Percentiles rank a stretch among this genome's conserved stretches.
Evolutionary conservation across 2,797 vertebrate species (phyloP).

Genomic region (Pteropus rufus): DNA sequence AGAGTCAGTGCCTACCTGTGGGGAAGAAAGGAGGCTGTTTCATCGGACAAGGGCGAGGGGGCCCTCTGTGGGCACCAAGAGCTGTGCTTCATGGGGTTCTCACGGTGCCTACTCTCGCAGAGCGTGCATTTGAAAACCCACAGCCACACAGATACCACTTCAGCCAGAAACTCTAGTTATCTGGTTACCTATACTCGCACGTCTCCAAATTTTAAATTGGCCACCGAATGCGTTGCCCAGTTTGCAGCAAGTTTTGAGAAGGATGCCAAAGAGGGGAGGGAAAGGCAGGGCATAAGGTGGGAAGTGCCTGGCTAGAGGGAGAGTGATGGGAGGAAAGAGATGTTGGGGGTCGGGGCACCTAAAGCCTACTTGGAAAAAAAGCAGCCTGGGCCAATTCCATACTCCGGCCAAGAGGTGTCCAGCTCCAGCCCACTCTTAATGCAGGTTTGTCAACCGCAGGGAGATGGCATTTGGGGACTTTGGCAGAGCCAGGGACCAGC

Average conservation of each 20-base stretch:
- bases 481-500: background rate
- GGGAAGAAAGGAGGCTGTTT: background rate
- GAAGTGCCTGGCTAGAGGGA: background rate
- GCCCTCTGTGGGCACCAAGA: background rate
- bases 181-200: background rate
- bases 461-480: background rate
- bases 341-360: rapidly evolving
- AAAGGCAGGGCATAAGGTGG: background rate
- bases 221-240: background rate
- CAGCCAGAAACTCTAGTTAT: background rate
- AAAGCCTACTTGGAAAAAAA: background rate
- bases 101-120: rapidly evolving
- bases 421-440: background rate
- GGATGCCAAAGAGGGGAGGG: background rate
- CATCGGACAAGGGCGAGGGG: background rate
- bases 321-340: background rate
- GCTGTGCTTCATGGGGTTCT: background rate
- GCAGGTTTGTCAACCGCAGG: background rate
- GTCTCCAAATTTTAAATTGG: background rate
- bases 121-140: background rate
- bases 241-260: background rate
- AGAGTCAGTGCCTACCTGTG: no score
- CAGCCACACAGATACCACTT: background rate
- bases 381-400: background rate
- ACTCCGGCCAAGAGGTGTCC: background rate